phyloP scores from a whole-genome alignment of 2,797 vertebrate species.

The Pampus argenteus region DNA sequence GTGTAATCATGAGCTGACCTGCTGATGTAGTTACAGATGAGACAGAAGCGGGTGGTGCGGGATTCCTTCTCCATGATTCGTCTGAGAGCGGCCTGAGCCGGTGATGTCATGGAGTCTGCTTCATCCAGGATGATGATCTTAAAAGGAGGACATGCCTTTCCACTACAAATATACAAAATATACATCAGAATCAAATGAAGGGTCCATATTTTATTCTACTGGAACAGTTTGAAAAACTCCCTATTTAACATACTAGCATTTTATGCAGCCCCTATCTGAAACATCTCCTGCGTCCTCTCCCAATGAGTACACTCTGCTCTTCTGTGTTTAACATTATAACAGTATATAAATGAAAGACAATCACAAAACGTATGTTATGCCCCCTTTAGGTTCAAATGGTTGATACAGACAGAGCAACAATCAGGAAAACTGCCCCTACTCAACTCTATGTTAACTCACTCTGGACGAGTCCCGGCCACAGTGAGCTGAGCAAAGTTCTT shows the following conservation, averaged over 20 bases:
- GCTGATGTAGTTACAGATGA: slow-evolving; percentile 99
- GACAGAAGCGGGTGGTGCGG: slow-evolving; percentile 96
- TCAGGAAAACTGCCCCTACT: not conserved
- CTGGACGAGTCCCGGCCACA: slow-evolving; percentile 89
- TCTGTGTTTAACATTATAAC: too few relatives aligned
- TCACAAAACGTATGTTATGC: too few relatives aligned
- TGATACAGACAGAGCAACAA: not conserved
- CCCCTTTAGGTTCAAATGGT: not conserved
- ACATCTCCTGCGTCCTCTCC: too few relatives aligned
- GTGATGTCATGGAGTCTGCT: slow-evolving; percentile 97
- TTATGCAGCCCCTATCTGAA: too few relatives aligned
- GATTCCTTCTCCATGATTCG: slow-evolving; percentile 99
- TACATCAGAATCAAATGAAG: not conserved
- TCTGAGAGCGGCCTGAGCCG: slow-evolving; percentile 96
- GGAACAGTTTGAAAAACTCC: too few relatives aligned
- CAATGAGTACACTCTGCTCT: too few relatives aligned
- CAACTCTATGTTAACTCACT: slow-evolving; percentile 85
- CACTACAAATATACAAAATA: slow-evolving; percentile 77
- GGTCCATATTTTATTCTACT: too few relatives aligned
- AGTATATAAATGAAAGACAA: too few relatives aligned
- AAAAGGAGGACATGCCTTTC: slow-evolving; percentile 96
- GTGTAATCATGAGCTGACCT: slow-evolving; percentile 79
- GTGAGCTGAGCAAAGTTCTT: slow-evolving; percentile 96
- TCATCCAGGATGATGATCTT: slow-evolving; percentile 99
- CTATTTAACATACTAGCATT: too few relatives aligned